phyloP scores from a whole-genome alignment of 2,797 vertebrate genomes.

The Artibeus jamaicensis region DNA sequence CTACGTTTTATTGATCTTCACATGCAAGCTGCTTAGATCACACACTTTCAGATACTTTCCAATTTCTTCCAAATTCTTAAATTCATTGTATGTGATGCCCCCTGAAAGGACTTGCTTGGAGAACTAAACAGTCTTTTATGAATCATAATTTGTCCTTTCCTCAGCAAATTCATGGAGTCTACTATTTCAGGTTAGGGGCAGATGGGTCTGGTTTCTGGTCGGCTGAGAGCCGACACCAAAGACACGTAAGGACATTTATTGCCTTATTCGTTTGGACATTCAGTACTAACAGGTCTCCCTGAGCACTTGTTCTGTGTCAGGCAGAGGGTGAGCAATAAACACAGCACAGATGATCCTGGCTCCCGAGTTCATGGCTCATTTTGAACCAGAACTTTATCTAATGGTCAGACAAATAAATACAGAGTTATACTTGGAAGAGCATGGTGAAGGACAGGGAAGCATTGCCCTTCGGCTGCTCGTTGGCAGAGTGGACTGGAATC shows the following conservation, averaged over 20 bases:
- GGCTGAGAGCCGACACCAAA: background rate
- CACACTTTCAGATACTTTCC: background rate
- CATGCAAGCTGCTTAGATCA: background rate
- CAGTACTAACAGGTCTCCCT: fast-evolving
- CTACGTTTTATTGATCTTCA: background rate
- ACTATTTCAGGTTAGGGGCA: background rate
- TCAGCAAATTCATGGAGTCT: background rate
- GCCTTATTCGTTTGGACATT: background rate
- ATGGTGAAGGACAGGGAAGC: background rate
- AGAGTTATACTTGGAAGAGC: background rate
- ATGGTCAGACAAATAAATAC: background rate
- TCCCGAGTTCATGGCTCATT: background rate
- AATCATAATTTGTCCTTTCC: background rate
- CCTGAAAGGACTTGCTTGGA: background rate
- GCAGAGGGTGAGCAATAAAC: background rate
- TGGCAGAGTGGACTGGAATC: background rate
- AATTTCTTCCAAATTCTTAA: background rate
- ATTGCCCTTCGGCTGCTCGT: background rate
- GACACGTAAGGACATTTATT: background rate
- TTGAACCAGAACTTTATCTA: background rate
- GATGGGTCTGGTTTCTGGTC: background rate
- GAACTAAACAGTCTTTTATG: background rate
- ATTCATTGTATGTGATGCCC: background rate
- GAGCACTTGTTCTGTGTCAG: background rate
- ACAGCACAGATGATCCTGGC: background rate